Evolutionary conservation across 1,140 invertebrate species (phyloP), one percentile per base, ranked within the genome.

Genomic region (Drosophila trapezifrons): DNA sequence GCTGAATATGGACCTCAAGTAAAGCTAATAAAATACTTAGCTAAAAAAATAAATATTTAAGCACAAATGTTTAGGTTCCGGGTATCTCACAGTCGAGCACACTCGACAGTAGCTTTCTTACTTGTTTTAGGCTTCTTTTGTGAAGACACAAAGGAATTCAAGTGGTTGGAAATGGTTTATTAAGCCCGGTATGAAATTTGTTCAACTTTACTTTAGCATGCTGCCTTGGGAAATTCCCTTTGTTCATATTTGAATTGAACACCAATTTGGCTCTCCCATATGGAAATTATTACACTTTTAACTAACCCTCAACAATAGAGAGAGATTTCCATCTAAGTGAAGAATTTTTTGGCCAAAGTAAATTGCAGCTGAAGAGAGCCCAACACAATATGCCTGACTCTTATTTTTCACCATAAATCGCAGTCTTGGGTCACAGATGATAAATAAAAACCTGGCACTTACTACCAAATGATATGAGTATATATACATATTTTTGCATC

Each of bases 321-420:
- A 20, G 8, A 32, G 59, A 49, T 65, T 49, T 27, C 45, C 8
- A 67, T 65, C 59, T 38, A 64, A 29, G n/a, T 32, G 17, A 18
- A 20, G 17, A 35, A 3, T 13, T 29, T 45, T 22, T 42, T 6
- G 12, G 12, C 12, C 22, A n/a, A 66, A 27, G 32, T 42, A 42
- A 65, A 35, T 32, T 25, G 12, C 8, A 49, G 12, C 63, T 32
- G 59, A 40, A 42, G 35, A 25, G 15, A 29, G 29, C 0, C 29
- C 12, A 12, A 35, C 12, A 32, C 17, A 32, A 42, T 17, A 18
- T 13, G 2, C 13, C 5, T 46, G 9, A 2, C 18, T 6, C 8
- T 46, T 60, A 1, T 4, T 46, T 35, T 17, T 18, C 7, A 15
- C 27, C 12, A 9, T 29, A 47, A 22, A 10, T 25, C 18, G 40